phyloP scores from a whole-genome alignment of 2,888 invertebrate species.

The Scrobipalpa atriplicella region DNA sequence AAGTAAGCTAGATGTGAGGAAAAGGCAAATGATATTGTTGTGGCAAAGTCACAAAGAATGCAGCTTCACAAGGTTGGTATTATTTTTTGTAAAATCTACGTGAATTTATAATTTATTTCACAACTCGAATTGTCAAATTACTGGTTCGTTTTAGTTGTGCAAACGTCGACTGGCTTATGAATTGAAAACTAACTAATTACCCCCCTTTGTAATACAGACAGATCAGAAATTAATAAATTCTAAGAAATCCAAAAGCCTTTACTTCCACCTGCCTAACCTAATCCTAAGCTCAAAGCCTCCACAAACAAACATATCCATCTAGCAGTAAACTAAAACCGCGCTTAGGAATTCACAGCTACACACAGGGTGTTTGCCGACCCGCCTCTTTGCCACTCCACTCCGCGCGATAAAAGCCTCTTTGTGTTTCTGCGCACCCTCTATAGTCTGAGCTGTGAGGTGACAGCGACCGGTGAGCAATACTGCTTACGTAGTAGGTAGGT shows the following conservation, averaged over 20 bases:
- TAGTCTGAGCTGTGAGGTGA: constrained; percentile 47
- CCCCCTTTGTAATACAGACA: not conserved
- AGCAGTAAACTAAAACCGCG: constrained; percentile 8
- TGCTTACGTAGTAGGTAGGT: not conserved
- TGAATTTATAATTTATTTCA: too few species aligned
- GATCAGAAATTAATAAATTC: too few species aligned
- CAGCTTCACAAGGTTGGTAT: too few species aligned
- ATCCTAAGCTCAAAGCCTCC: not conserved
- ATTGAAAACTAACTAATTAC: not conserved
- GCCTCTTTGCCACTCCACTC: constrained; percentile 24
- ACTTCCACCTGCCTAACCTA: not conserved
- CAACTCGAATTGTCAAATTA: too few species aligned
- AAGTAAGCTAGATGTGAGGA: too few species aligned
- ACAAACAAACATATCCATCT: constrained; percentile 21
- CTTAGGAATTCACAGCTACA: constrained; percentile 24
- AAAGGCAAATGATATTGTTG: too few species aligned
- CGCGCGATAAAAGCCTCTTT: constrained; percentile 72
- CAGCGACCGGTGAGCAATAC: not conserved
- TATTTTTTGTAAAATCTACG: too few species aligned
- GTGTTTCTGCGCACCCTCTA: constrained; percentile 50
- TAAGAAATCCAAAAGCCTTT: not conserved
- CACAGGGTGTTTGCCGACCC: constrained; percentile 14
- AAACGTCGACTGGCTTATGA: not conserved
- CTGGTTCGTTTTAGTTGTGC: too few species aligned
- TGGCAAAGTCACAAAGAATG: too few species aligned